Evolutionary conservation across 2,888 invertebrate species (phyloP).

Genomic region (Pediacus dermestoides): DNA sequence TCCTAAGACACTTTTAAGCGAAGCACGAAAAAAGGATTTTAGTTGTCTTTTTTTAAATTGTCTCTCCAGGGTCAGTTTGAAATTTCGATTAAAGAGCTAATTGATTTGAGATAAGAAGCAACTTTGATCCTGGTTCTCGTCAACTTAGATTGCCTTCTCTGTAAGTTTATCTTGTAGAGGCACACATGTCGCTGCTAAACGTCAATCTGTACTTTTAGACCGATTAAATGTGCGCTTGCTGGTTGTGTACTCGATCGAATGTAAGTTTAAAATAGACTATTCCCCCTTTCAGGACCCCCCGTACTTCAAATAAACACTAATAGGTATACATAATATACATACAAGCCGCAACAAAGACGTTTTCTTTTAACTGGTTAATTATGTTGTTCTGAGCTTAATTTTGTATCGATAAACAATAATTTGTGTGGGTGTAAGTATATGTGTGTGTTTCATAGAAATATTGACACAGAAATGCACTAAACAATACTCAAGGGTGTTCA

Average conservation of each 20-base stretch:
- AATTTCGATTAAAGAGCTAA: conserved; percentile 38
- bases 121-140: conserved; percentile 47
- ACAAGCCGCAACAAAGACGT: too few relatives aligned
- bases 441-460: conserved; percentile 11
- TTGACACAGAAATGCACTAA: conserved; percentile 9
- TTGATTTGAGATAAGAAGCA: conserved; percentile 44
- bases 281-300: too few relatives aligned
- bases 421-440: neutral
- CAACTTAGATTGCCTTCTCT: conserved; percentile 45
- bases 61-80: conserved; percentile 34
- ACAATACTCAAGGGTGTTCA: conserved; percentile 34
- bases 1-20: too few relatives aligned
- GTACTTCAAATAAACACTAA: too few relatives aligned
- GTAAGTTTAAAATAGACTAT: conserved; percentile 6
- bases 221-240: conserved; percentile 26
- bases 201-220: conserved; percentile 38
- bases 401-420: conserved; percentile 3
- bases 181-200: conserved; percentile 46
- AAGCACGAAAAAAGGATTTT: too few relatives aligned
- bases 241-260: conserved; percentile 7
- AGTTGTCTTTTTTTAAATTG: neutral
- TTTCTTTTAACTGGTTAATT: too few relatives aligned
- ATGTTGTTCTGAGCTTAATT: too few relatives aligned
- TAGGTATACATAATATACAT: too few relatives aligned
- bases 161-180: conserved; percentile 40